Evolutionary conservation across 1,140 invertebrate genomes (phyloP).

Genomic region (Temnothorax nylanderi): DNA sequence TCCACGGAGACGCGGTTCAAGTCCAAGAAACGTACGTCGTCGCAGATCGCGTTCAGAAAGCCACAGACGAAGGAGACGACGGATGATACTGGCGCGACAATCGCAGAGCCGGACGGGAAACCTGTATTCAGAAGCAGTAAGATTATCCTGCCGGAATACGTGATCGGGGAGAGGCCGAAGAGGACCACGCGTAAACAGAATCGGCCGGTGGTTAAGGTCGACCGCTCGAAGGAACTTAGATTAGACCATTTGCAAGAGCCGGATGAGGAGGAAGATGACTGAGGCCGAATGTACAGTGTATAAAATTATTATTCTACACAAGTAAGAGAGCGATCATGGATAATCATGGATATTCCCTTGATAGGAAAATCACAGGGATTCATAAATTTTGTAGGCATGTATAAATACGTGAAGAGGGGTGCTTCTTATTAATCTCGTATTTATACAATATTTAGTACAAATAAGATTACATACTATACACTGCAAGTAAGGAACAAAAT

Average conservation of each 20-base stretch:
- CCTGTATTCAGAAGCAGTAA: conserved; percentile 88
- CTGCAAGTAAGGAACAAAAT: not conserved
- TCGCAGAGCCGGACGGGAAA: conserved; percentile 82
- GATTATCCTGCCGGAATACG: conserved; percentile 92
- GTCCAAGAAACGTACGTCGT: conserved; percentile 72
- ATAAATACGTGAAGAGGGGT: not conserved
- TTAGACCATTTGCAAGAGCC: conserved; percentile 88
- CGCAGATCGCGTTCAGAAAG: conserved; percentile 75
- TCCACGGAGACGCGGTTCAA: conserved; percentile 71
- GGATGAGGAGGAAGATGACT: conserved; percentile 81
- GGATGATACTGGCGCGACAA: not conserved
- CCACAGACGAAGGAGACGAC: conserved; percentile 32
- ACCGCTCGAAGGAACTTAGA: conserved; percentile 84
- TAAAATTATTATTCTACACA: conserved; percentile 1
- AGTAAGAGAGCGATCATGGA: not conserved
- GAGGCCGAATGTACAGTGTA: not conserved
- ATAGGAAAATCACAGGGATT: not conserved
- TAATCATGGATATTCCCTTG: not conserved
- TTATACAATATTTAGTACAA: not conserved
- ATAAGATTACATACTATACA: not conserved
- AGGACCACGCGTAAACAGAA: conserved; percentile 84
- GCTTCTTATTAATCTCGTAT: not conserved
- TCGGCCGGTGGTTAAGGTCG: conserved; percentile 73
- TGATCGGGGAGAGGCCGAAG: conserved; percentile 88
- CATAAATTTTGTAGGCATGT: not conserved